A percentile compares a stretch with the other conserved stretches of the same genome.
Conservation (phyloP, 2,113 vertebrate species). For the Ursus arctos region DNA sequence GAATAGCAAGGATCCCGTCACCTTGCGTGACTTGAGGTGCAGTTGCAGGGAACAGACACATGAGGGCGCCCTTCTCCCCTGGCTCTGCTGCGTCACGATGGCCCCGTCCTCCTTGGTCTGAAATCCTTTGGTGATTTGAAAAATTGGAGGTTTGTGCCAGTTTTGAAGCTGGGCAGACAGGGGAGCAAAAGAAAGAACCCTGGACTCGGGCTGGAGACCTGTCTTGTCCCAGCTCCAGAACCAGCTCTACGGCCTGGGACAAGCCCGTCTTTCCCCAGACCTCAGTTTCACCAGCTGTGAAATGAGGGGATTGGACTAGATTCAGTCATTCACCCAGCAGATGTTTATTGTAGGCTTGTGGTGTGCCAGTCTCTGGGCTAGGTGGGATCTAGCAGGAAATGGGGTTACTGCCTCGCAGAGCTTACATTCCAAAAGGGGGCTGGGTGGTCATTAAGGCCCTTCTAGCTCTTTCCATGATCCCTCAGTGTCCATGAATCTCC, state of each 20-base stretch:
- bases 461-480: neutral
- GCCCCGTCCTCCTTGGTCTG: neutral
- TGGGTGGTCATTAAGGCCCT: neutral
- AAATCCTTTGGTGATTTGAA: neutral
- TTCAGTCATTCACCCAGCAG: rapidly evolving
- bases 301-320: neutral
- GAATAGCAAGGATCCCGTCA: neutral
- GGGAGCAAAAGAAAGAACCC: neutral
- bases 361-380: rapidly evolving
- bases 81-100: neutral
- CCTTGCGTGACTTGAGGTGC: neutral
- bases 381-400: rapidly evolving
- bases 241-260: neutral
- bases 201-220: neutral
- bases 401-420: neutral
- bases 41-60: neutral
- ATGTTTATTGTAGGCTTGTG: rapidly evolving
- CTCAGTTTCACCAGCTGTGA: neutral
- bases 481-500: neutral
- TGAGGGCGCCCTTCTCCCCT: neutral
- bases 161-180: neutral
- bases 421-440: neutral
- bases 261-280: neutral
- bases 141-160: neutral
- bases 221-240: neutral